Conservation (phyloP, 2,113 vertebrate genomes). For the Todiramphus chloris region DNA sequence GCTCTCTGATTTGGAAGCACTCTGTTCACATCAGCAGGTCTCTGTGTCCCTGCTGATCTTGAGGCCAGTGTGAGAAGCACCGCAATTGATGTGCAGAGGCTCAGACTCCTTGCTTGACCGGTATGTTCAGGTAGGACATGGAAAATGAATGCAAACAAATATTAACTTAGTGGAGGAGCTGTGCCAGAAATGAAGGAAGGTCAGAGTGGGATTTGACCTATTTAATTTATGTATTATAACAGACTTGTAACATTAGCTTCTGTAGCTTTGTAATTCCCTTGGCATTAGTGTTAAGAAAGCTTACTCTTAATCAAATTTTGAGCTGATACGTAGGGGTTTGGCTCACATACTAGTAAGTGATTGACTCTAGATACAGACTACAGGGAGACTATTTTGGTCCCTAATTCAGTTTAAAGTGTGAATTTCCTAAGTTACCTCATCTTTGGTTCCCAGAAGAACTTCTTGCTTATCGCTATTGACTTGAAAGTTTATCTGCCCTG, state of each 20-base stretch:
- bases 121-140: accelerated
- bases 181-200: neutral
- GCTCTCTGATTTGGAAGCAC: neutral
- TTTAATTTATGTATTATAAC: neutral
- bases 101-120: accelerated
- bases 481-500: neutral
- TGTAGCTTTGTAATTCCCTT: neutral
- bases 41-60: neutral
- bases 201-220: neutral
- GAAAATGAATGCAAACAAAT: neutral
- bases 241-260: neutral
- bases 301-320: neutral
- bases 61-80: neutral
- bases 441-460: neutral
- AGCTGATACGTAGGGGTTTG: neutral
- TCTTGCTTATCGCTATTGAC: neutral
- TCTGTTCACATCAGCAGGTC: neutral
- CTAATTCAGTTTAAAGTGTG: neutral
- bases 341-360: neutral
- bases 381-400: neutral
- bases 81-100: accelerated
- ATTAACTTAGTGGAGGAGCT: neutral
- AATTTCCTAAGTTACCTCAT: neutral
- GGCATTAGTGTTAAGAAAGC: neutral
- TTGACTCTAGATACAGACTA: neutral